Evolutionary conservation across 1,140 invertebrate species (phyloP).

Genomic region (Aphis craccivora): DNA sequence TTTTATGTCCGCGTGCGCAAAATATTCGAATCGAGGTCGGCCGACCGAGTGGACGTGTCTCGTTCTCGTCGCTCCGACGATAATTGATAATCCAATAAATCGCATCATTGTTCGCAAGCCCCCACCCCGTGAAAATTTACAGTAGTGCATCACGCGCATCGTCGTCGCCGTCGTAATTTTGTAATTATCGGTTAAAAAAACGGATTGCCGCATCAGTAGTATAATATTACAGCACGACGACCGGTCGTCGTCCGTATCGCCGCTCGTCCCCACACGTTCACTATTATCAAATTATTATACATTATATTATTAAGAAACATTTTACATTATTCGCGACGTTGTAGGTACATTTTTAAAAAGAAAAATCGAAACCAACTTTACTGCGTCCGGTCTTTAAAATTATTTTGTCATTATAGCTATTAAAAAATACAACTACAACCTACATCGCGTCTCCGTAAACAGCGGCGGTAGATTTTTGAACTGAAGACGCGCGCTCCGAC

Average conservation of each 20-base stretch:
- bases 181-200: background rate
- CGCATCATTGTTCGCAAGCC: background rate
- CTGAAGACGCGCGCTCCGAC: background rate
- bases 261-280: background rate
- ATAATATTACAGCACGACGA: background rate
- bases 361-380: background rate
- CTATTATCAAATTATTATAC: no score
- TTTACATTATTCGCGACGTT: background rate
- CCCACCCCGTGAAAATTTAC: background rate
- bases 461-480: background rate
- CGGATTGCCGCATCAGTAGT: background rate
- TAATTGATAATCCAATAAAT: constrained; percentile 12
- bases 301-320: background rate
- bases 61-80: background rate
- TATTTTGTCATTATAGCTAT: background rate
- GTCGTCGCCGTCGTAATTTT: background rate
- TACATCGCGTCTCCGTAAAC: background rate
- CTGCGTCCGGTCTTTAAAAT: background rate
- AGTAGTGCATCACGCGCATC: background rate
- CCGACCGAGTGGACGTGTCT: background rate
- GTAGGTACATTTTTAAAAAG: no score
- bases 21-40: constrained; percentile 6
- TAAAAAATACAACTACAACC: background rate
- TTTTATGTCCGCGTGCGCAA: background rate
- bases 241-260: background rate